phyloP scores from a whole-genome alignment of 2,888 invertebrate genomes.

The Eurytoma adleriae region DNA sequence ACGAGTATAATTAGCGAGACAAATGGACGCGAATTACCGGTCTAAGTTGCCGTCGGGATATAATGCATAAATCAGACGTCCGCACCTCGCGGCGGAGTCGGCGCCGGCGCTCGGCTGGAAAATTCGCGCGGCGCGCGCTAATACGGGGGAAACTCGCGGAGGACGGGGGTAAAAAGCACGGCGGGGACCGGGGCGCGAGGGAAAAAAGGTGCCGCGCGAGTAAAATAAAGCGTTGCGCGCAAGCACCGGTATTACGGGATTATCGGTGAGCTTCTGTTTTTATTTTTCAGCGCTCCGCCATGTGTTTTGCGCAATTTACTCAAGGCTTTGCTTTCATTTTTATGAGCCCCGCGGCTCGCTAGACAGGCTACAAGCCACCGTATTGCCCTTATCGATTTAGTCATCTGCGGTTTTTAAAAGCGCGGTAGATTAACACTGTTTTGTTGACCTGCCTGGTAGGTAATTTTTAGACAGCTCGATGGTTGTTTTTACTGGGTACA shows the following conservation, averaged over 20 bases:
- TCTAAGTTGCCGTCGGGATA: conserved; percentile 65
- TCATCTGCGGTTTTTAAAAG: neutral
- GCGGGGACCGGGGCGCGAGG: neutral
- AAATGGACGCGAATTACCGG: conserved; percentile 66
- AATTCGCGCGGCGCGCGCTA: neutral
- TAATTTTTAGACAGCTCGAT: too few species aligned
- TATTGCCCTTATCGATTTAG: neutral
- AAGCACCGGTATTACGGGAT: conserved; percentile 39
- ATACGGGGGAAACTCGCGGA: neutral
- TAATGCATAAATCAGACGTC: conserved; percentile 64
- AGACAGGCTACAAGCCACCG: conserved; percentile 1
- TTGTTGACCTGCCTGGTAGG: too few species aligned
- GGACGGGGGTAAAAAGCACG: neutral
- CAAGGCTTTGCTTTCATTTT: conserved; percentile 38
- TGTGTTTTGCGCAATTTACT: conserved; percentile 40
- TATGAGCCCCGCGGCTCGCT: conserved; percentile 5
- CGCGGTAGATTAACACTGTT: too few species aligned
- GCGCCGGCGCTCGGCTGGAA: neutral
- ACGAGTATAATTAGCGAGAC: conserved; percentile 69
- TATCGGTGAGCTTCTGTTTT: conserved; percentile 34
- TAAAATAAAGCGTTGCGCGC: conserved; percentile 35
- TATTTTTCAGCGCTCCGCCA: conserved; percentile 9
- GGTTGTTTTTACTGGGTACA: too few species aligned
- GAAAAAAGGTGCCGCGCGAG: neutral
- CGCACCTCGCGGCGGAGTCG: conserved; percentile 52